Evolutionary conservation across 2,888 invertebrate genomes (phyloP).

Genomic region (Acleris emargana): DNA sequence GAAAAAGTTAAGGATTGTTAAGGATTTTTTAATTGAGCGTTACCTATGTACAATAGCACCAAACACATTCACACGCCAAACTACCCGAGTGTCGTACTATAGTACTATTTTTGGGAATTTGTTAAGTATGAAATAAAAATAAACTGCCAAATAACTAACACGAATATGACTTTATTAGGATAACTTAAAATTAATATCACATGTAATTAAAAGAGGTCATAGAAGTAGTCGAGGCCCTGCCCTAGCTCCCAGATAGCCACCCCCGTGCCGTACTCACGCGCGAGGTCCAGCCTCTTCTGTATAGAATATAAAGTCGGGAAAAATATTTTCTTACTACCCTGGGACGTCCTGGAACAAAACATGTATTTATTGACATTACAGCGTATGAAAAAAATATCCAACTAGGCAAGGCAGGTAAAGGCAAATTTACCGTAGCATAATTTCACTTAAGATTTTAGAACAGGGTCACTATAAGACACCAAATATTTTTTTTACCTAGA

Average conservation of each 20-base stretch:
- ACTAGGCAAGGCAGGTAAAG: too few species aligned
- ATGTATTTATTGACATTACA: not conserved
- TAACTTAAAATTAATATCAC: constrained; percentile 69
- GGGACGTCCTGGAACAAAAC: constrained; percentile 81
- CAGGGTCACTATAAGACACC: too few species aligned
- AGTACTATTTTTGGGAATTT: too few species aligned
- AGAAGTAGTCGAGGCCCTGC: constrained; percentile 97
- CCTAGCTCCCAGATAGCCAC: constrained; percentile 98
- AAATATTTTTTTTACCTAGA: too few species aligned
- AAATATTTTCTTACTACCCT: constrained; percentile 90
- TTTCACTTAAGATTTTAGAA: too few species aligned
- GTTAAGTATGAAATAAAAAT: not conserved
- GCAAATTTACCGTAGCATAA: too few species aligned
- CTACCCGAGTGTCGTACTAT: too few species aligned
- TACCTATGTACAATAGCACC: too few species aligned
- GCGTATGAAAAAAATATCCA: too few species aligned
- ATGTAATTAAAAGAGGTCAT: constrained; percentile 85
- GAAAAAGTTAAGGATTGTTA: too few species aligned
- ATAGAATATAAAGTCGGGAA: constrained; percentile 96
- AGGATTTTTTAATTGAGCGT: too few species aligned
- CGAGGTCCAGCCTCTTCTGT: constrained; percentile 90
- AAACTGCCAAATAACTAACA: constrained; percentile 31
- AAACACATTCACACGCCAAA: too few species aligned
- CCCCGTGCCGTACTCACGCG: constrained; percentile 91
- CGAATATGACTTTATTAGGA: constrained; percentile 52